These are phyloP conservation scores for Eudorcas thomsonii DNA, from an alignment of 2,113 vertebrate genomes.

Conservation along the genomic window DNA sequence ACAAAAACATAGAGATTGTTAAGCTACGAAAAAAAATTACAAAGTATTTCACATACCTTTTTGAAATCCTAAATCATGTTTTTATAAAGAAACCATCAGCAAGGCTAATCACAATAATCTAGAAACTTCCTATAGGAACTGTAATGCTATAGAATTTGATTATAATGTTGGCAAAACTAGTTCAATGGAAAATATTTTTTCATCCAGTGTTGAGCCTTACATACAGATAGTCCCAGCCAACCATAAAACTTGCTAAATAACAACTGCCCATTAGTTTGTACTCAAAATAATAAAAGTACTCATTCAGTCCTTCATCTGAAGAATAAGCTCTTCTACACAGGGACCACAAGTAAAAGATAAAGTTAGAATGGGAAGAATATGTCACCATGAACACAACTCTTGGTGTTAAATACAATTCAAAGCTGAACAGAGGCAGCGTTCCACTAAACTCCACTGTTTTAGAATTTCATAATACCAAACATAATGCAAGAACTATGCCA, in stretches of 20 bases:
- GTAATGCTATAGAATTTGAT: background rate
- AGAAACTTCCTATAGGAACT: background rate
- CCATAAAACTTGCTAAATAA: background rate
- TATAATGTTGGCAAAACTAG: background rate
- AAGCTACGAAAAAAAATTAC: background rate
- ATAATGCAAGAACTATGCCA: background rate
- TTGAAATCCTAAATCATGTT: constrained; percentile 6
- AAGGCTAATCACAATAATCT: background rate
- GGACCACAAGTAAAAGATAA: background rate
- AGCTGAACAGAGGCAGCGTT: background rate
- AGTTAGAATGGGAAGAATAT: background rate
- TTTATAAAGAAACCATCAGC: background rate
- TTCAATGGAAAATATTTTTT: constrained; percentile 8
- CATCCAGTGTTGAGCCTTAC: background rate
- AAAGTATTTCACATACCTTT: background rate
- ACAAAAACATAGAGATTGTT: background rate
- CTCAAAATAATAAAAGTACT: background rate
- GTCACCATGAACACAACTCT: background rate
- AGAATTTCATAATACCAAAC: background rate
- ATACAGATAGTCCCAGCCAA: background rate
- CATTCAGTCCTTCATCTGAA: background rate
- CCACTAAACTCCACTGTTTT: background rate
- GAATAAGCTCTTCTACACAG: background rate
- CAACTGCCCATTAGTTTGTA: background rate
- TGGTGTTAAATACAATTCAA: background rate